Base-by-base conservation (phyloP, 2,113 vertebrate species). In the Pterophyllum scalare region DNA sequence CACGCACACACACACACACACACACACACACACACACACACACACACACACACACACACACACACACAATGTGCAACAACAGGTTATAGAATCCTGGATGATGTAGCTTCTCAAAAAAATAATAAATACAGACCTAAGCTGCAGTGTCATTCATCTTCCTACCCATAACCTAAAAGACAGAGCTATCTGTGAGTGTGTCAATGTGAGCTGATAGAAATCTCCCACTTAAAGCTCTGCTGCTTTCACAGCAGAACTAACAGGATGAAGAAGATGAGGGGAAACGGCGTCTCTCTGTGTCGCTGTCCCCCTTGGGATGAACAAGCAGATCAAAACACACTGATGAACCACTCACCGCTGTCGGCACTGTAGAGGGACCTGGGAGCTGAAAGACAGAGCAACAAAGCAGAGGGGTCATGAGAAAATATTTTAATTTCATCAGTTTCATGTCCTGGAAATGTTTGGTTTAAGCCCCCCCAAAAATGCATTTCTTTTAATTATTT, bases 281-380 rank as follows among this genome's bases (percentile, higher is more conserved):
- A 75, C 67, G 80, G 33, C 1, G 8, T 52, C 11, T 5, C 0
- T 2, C 28, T 26, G 28, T 31, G 57, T 19, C 10, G 1, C 22
- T 7, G 20, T 35, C 75, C 46, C 57, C 52, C 58, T 59, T 74
- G 54, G 82, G 77, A 86, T 83, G 70, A 91, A 85, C 85, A 79
- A 67, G 79, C 22, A 87, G 61, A 83, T 87, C 75, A 76, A 74
- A 89, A 86, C 59, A 77, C 59, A 86, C n/a, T 14, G 70, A 88
- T 82, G 80, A 85, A 57, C 40, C 59, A 97, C 97, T 92, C 96
- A 99, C 98, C 97, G 0, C 96, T 98, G 94, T 98, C 97, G 1
- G 96, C 94, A 86, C 97, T 96, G 94, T 96, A 97, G 77, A 96
- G 94, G 0, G 94, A 97, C 54, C 96, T 95, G 58, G 97, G 87